Base-by-base conservation (phyloP, 2,888 invertebrate species). In the Parascotia fuliginaria region DNA sequence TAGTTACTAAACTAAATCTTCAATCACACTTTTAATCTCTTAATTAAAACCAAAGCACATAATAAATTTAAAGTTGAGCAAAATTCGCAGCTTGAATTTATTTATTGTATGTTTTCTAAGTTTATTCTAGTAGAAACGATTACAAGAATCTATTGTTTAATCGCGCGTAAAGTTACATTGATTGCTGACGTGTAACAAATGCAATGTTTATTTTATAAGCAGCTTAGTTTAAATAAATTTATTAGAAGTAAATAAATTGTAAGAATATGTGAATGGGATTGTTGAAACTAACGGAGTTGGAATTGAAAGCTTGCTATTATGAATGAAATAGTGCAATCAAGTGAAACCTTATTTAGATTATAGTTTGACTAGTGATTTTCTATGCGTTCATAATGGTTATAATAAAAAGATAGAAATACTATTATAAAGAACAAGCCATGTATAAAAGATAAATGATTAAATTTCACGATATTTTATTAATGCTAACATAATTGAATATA, bases 111-210 rank as follows among this genome's bases (percentile, higher is more conserved):
- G n/a, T 1, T 9, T 24, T 7, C 7, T 24, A 24, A 9, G 12
- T 13, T 11, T 31, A 31, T 31, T 31, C 13, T 13, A 31, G 13
- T 31, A 14, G 13, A 31, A 31, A 13, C 12, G 0, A 31, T 31
- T 12, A 5, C 6, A 31, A 31, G 31, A 31, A 9, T 31, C 31
- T 13, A 6, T 31, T 31, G 12, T 14, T 31, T 31, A 31, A 29
- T 29, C 29, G 29, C 29, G 27, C 9, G n/a, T n/a, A 51, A 48
- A 44, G 42, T 38, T 5, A 22, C 59, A 46, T 49, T 59, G 49
- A 61, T 60, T 63, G 54, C 42, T 62, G 58, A 52, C 58, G 24
- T 32, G 32, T 19, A 48, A 63, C 48, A 49, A 60, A 54, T 46
- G 41, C 44, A 31, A 19, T 34, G 34, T 45, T 56, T 51, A 51